A percentile compares a stretch with the other conserved stretches of the same genome.
phyloP scores from a whole-genome alignment of 1,140 invertebrate species.

The Drosophila eugracilis region DNA sequence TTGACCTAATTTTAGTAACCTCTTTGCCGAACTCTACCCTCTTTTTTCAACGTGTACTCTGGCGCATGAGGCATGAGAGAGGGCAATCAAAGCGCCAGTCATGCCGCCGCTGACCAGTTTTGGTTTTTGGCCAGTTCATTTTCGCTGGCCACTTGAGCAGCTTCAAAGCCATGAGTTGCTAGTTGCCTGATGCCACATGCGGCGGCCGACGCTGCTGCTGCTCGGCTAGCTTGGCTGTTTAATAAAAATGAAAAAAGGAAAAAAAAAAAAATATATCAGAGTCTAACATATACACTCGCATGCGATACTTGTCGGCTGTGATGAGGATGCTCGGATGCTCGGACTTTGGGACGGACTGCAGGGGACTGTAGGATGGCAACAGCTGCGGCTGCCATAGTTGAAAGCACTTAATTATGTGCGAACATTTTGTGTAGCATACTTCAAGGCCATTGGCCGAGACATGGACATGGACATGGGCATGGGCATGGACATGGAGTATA shows the following conservation, averaged over 20 bases:
- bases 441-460: slow-evolving; percentile 10
- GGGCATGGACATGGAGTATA: no score
- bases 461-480: background rate
- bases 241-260: slow-evolving; percentile 19
- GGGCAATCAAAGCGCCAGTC: slow-evolving; percentile 24
- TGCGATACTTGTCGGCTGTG: background rate
- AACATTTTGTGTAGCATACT: slow-evolving; percentile 45
- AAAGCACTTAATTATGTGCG: slow-evolving; percentile 59
- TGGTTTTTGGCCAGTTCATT: slow-evolving; percentile 25
- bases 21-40: background rate
- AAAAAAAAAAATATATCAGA: slow-evolving; percentile 9
- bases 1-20: background rate
- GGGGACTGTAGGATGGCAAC: slow-evolving; percentile 13
- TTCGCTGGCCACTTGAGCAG: slow-evolving; percentile 13
- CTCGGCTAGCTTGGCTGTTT: slow-evolving; percentile 15
- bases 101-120: slow-evolving; percentile 10
- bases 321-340: slow-evolving; percentile 1
- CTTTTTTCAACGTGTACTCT: background rate
- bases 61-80: background rate
- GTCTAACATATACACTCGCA: no score
- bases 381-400: slow-evolving; percentile 38
- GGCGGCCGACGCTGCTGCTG: no score
- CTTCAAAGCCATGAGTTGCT: slow-evolving; percentile 14
- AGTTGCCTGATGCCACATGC: slow-evolving; percentile 10
- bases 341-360: slow-evolving; percentile 15